A percentile compares a stretch with the other conserved stretches of the same genome.
Conservation (phyloP, 2,113 vertebrate genomes). For the Patagioenas fasciata region DNA sequence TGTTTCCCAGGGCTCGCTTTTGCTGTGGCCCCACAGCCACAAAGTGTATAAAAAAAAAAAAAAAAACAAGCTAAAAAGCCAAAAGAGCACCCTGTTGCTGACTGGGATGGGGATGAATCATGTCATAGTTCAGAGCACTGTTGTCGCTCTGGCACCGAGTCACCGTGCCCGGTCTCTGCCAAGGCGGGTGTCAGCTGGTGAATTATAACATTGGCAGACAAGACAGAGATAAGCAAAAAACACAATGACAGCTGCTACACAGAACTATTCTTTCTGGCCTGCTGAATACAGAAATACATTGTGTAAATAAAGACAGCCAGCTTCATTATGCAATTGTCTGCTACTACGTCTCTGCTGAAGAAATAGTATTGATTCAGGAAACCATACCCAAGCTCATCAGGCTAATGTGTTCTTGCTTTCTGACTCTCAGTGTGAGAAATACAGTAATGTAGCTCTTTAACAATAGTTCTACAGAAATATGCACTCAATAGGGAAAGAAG, state of each 20-base stretch:
- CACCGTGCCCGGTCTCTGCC: slow-evolving; percentile 68
- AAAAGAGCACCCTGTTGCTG: slow-evolving; percentile 65
- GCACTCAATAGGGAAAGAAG: background rate
- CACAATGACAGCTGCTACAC: slow-evolving; percentile 85
- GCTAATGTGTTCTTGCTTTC: slow-evolving; percentile 57
- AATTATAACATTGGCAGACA: slow-evolving; percentile 82
- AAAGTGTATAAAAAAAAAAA: background rate
- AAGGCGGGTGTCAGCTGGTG: slow-evolving; percentile 82
- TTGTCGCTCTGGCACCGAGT: slow-evolving; percentile 73
- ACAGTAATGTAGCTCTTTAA: background rate
- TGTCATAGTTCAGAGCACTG: slow-evolving; percentile 77
- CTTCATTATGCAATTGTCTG: slow-evolving; percentile 83
- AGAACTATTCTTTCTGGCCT: slow-evolving; percentile 84
- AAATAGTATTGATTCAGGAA: slow-evolving; percentile 74
- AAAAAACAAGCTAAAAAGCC: background rate
- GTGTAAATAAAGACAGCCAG: slow-evolving; percentile 83
- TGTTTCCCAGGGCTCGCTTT: slow-evolving; percentile 25
- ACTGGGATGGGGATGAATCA: slow-evolving; percentile 69
- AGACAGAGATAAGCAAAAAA: slow-evolving; percentile 81
- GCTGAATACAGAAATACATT: slow-evolving; percentile 80
- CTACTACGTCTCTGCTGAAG: slow-evolving; percentile 67
- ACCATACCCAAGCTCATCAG: slow-evolving; percentile 64
- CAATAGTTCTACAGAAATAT: background rate
- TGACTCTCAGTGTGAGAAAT: background rate
- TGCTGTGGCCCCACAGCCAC: background rate